Evolutionary conservation across 2,888 invertebrate genomes (phyloP).

Genomic region (Brachyopa scutellaris): DNA sequence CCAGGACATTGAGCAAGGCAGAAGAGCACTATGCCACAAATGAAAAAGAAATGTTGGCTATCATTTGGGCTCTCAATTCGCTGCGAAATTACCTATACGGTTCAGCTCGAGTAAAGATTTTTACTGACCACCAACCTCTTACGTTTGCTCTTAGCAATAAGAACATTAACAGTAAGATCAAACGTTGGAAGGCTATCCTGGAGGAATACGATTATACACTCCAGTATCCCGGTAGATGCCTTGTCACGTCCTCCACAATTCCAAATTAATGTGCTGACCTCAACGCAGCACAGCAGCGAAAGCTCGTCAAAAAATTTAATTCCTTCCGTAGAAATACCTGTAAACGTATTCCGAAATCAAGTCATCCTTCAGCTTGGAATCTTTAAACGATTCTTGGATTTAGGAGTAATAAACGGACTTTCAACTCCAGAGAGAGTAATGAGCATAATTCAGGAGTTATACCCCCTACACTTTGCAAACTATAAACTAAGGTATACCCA

Average conservation of each 20-base stretch:
- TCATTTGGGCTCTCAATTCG: conserved; percentile 1
- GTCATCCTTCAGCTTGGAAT: neutral
- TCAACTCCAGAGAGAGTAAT: neutral
- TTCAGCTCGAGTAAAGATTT: conserved; percentile 7
- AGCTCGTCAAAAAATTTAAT: neutral
- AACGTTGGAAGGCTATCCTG: neutral
- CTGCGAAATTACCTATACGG: conserved; percentile 44
- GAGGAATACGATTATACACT: neutral
- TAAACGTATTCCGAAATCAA: neutral
- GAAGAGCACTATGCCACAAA: conserved; percentile 22
- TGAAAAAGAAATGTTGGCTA: conserved; percentile 24
- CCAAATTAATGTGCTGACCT: neutral
- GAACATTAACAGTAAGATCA: neutral
- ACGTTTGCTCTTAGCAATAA: conserved; percentile 28
- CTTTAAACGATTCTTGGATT: conserved; percentile 4
- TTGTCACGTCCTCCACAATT: neutral
- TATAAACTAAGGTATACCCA: no score
- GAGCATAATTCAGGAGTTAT: neutral
- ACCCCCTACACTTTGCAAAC: no score
- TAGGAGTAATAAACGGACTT: neutral
- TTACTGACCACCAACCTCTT: conserved; percentile 25
- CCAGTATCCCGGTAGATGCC: neutral
- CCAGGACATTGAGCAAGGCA: conserved; percentile 7
- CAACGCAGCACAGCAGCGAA: neutral
- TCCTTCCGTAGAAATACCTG: neutral